Evolutionary conservation across 2,888 invertebrate genomes (phyloP), one percentile per base, ranked within the genome.

Genomic region (Ischnus inquisitorius): DNA sequence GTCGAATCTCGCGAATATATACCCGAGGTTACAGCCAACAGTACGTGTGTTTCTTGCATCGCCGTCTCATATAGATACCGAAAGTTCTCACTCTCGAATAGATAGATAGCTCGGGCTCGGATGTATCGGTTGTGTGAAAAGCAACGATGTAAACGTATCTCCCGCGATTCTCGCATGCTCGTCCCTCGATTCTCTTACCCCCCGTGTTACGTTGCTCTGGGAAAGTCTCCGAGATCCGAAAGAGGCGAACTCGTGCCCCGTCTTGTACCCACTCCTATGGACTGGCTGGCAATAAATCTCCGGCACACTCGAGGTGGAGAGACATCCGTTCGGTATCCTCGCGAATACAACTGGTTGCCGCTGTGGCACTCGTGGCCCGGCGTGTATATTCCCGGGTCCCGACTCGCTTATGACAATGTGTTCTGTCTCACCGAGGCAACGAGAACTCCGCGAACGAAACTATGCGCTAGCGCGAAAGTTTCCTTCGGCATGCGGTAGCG

Each of bases 251-350:
- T 86, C 87, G 86, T 85, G 87, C 84, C 82, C 81, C 76, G 69
- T 74, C 77, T 84, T 57, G 71, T 75, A 84, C 75, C 75, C 67
- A 67, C 54, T 67, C 57, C 34, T 54, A 41, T 43, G 46, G 69
- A 46, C 71, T 72, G 80, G 83, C 64, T 76, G 84, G 88, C 86
- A 88, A 92, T 93, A 92, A 92, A 93, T 93, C 92, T 92, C 88
- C 85, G 89, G 89, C 91, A 91, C 92, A 92, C 92, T 92, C 90
- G 87, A 89, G 89, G 89, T 90, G 89, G 87, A 89, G 89, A 90
- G 89, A 89, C 87, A 88, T 88, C 82, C 82, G 84, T 89, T 81
- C 80, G 80, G 79, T 83, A 78, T 81, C 76, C 83, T 72, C 68
- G 71, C 64, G 48, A 41, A 43, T 65, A 19, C 57, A 67, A 68